These are phyloP conservation scores for Acrobasis repandana DNA, from an alignment of 2,888 invertebrate species.

Conservation along the genomic window DNA sequence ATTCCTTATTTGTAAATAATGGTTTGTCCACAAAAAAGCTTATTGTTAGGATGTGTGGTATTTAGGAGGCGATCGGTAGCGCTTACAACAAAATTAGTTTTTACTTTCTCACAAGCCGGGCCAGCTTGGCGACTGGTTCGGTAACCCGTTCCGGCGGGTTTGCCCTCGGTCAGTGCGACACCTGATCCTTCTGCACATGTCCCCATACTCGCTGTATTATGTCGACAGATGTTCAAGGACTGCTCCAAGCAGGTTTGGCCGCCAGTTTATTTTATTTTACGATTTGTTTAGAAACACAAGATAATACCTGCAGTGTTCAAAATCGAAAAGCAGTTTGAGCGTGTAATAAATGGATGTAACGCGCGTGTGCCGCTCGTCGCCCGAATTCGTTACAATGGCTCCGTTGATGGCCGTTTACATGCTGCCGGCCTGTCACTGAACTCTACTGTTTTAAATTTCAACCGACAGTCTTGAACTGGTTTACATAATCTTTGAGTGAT, in stretches of 20 bases:
- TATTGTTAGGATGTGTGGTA: slow-evolving; percentile 11
- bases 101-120: slow-evolving; percentile 55
- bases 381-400: slow-evolving; percentile 65
- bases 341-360: slow-evolving; percentile 45
- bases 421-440: slow-evolving; percentile 56
- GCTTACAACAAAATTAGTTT: slow-evolving; percentile 45
- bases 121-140: slow-evolving; percentile 50
- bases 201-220: slow-evolving; percentile 47
- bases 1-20: too few relatives aligned
- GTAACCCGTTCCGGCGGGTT: slow-evolving; percentile 66
- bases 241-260: slow-evolving; percentile 25
- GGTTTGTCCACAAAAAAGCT: not conserved
- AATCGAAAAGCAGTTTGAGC: slow-evolving; percentile 47
- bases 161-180: slow-evolving; percentile 76
- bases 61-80: slow-evolving; percentile 34
- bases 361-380: slow-evolving; percentile 54
- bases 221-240: slow-evolving; percentile 64
- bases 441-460: slow-evolving; percentile 50
- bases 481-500: slow-evolving; percentile 16
- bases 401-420: slow-evolving; percentile 52
- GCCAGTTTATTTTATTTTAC: slow-evolving; percentile 2
- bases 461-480: slow-evolving; percentile 36
- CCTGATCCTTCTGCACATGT: slow-evolving; percentile 75
- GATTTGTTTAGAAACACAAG: slow-evolving; percentile 28
- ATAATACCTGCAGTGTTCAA: slow-evolving; percentile 29